Evolutionary conservation across 2,888 invertebrate species (phyloP), one percentile per base, ranked within the genome.

Genomic region (Orthonevra nobilis): DNA sequence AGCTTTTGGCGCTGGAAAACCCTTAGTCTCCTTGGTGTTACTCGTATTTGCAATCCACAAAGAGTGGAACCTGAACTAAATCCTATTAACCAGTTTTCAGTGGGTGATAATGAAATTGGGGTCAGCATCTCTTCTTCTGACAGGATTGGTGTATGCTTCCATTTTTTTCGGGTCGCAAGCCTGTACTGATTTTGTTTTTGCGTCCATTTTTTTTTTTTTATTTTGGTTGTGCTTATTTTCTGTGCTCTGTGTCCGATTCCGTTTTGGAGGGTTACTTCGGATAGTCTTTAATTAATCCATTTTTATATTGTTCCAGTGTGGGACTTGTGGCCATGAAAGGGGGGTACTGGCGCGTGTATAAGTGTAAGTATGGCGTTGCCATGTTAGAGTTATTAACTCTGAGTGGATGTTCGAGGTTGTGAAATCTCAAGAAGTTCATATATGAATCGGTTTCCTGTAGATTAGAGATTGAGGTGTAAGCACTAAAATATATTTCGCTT

Each of bases 101-200:
- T 66, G 73, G 72, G 73, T 73, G 73, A 79, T 66, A 66, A 66
- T 73, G 79, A 66, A 79, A 79, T 73, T 73, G 79, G 79, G 79
- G 79, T 79, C 79, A 73, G 60, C 73, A 79, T 66, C 34, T 42
- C 42, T 58, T 60, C 56, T 63, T 44, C 60, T 58, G 74, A 68
- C 68, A 68, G 74, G 46, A 74, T 68, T 61, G 52, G 38, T 48
- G 46, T 64, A 15, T 32, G 44, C n/a, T n/a, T n/a, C n/a, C n/a
- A n/a, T n/a, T n/a, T 26, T 64, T 64, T 70, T 69, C 28, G 42
- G 58, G 63, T 58, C 50, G 54, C 38, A 30, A 12, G 40, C 64
- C 28, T 60, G 23, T 19, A 10, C 10, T 63, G 75, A 44, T 56
- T 77, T 70, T 56, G 75, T 38, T 48, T 77, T 58, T 77, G 38